phyloP scores from a whole-genome alignment of 2,113 vertebrate genomes.

The Protomyctophum bolini region DNA sequence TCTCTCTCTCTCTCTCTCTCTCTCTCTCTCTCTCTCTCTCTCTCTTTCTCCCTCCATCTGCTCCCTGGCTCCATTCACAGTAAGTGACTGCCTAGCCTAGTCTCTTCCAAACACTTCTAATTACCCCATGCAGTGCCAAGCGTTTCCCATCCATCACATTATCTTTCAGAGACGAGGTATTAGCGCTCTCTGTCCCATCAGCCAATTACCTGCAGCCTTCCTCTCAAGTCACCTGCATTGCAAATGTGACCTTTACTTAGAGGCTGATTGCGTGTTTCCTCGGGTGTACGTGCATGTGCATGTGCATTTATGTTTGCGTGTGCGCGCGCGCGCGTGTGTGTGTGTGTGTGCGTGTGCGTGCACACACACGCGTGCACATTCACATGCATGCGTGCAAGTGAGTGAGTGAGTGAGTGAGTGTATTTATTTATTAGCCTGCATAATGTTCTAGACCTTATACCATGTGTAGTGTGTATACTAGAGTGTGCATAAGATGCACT shows the following conservation, averaged over 20 bases:
- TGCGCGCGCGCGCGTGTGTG: neutral
- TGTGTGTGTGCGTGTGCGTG: neutral
- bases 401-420: constrained; percentile 3
- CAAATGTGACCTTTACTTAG: constrained; percentile 99
- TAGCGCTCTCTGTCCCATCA: constrained; percentile 82
- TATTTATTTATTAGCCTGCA: neutral
- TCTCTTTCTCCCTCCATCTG: constrained; percentile 13
- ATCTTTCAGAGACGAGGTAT: constrained; percentile 83
- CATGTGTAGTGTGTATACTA: too few species aligned
- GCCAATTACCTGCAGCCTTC: constrained; percentile 91
- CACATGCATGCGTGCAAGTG: neutral
- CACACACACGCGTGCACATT: too few species aligned
- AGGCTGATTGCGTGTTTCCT: constrained; percentile 89
- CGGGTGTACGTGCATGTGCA: constrained; percentile 68
- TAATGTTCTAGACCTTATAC: too few species aligned
- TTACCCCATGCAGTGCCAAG: constrained; percentile 83
- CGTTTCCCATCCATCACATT: constrained; percentile 84
- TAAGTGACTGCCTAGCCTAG: constrained; percentile 68
- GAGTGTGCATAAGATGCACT: too few species aligned
- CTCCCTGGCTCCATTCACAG: constrained; percentile 49
- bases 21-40: neutral
- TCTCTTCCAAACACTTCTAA: constrained; percentile 84
- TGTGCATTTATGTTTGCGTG: neutral
- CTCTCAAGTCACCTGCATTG: constrained; percentile 87
- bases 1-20: constrained; percentile 31